Base-by-base conservation (phyloP, 2,888 invertebrate species). In the Papilio demoleus region DNA sequence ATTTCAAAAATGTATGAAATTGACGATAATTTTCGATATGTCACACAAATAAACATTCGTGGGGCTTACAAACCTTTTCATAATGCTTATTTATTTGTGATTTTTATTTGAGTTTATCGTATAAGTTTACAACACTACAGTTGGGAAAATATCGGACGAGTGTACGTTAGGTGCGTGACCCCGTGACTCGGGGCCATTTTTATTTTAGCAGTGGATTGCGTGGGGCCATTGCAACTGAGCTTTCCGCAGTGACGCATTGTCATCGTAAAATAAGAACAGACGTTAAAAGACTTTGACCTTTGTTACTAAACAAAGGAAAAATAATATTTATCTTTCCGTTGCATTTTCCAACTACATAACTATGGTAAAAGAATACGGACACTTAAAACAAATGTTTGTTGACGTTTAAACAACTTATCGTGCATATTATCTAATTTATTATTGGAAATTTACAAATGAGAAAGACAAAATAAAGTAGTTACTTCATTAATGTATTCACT, bases 131-230 rank as follows among this genome's bases (percentile, higher is more conserved):
- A n/a, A 1, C 4, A 40, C 40, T 60, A n/a, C 27, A 11, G 19
- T 34, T 31, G 9, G 38, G 45, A 17, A 36, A 50, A 14, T 50
- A 34, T 50, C 47, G 19, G 22, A 14, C 40, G 36, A 38, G 12
- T 40, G 61, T 22, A 53, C 45, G n/a, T 27, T 61, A 47, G 50
- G 38, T 61, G 61, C n/a, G 40, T 62, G 61, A 56, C 67, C 66
- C 14, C 36, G 31, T 62, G 67, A 62, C n/a, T 56, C 67, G 62
- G n/a, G 42, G 31, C 9, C n/a, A 14, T 62, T 67, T 62, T 62
- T 67, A 40, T 40, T 62, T 62, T 67, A 9, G 42, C 56, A 42
- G 22, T 2, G 22, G 34, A 56, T 42, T 61, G 53, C 27, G 31
- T 34, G 34, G 36, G 34, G 42, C 58, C 22, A 42, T n/a, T 58